Evolutionary conservation across 2,797 vertebrate genomes (phyloP), one percentile per base, ranked within the genome.

Genomic region (Xerus rutilus): DNA sequence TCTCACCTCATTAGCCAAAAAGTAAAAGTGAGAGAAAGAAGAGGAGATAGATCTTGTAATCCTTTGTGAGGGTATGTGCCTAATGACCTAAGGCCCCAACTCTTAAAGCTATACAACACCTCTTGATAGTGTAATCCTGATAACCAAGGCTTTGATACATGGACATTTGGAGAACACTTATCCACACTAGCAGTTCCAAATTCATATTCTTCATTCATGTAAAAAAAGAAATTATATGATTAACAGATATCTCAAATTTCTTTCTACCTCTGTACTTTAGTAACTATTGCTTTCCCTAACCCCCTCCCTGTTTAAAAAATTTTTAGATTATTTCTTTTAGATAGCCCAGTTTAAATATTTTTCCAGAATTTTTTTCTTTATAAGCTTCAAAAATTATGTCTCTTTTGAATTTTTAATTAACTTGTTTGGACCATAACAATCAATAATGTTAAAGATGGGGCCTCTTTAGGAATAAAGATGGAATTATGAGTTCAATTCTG

Each of bases 371-470:
- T 89, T 90, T 88, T 54, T 39, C 25, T 47, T 81, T 92, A 45
- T 1, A 76, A 67, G 7, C 7, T 14, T 72, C 39, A 76, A 83
- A 35, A 77, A 73, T 45, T 72, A 4, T 74, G 14, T 82, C 86
- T 79, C 76, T n/a, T 79, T 72, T 95, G 18, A 86, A 70, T 72
- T 90, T 15, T 86, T 84, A 67, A 59, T 35, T 20, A 82, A 64
- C 17, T 52, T 90, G 17, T 69, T 67, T 73, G 43, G 21, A 85
- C 39, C 74, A 14, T 93, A 54, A 35, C 20, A 88, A 81, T 39
- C 78, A 85, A 28, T 6, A 65, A 21, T 30, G 25, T 39, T 89
- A 57, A 59, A 88, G 18, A n/a, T 77, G 59, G 73, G 14, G 5
- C 32, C 5, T 82, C 5, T 43, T 65, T 47, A 30, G 47, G 45